Evolutionary conservation across 2,797 vertebrate genomes (phyloP), one percentile per base, ranked within the genome.

Genomic region (Neosilurus mollespiculum): DNA sequence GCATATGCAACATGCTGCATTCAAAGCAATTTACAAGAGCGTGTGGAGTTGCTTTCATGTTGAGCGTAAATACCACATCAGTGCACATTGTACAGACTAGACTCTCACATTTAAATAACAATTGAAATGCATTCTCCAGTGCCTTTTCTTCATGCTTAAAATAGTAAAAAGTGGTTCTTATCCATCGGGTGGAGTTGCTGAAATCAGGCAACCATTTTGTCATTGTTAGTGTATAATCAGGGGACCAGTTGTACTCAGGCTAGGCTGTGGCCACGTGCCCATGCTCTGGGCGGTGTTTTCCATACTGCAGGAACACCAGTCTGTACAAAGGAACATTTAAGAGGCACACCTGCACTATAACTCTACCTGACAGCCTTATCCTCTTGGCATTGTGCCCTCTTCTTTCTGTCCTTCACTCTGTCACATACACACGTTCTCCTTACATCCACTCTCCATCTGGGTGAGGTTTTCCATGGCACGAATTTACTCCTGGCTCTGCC

Each of bases 301-400:
- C 76, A 59, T 56, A 65, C 59, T 58, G 30, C 81, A 78, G 78
- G 76, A 75, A 81, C 53, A 73, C 53, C 58, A 51, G 61, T 81
- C 22, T 22, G 71, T 85, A 93, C 91, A 93, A 92, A 90, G 90
- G 89, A 85, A 81, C 89, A 83, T 92, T 94, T 90, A 91, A 54
- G 87, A 88, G 86, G 66, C 51, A 73, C 89, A 87, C 83, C 84
- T 88, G 87, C 66, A 80, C 78, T 86, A 76, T 88, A 86, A 92
- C 92, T 91, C 84, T 87, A 90, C 84, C 87, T 85, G 93, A 92
- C 93, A 93, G 90, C 86, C 92, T 83, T 87, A 80, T 90, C 88
- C 89, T 89, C 67, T 75, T 72, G 72, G 85, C 89, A 37, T 61
- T 26, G 58, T 72, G 78, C 59, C 71, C 54, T 81, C 70, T 75